These are phyloP conservation scores for Apantesis nais DNA, from an alignment of 2,888 invertebrate species.

Conservation along the genomic window DNA sequence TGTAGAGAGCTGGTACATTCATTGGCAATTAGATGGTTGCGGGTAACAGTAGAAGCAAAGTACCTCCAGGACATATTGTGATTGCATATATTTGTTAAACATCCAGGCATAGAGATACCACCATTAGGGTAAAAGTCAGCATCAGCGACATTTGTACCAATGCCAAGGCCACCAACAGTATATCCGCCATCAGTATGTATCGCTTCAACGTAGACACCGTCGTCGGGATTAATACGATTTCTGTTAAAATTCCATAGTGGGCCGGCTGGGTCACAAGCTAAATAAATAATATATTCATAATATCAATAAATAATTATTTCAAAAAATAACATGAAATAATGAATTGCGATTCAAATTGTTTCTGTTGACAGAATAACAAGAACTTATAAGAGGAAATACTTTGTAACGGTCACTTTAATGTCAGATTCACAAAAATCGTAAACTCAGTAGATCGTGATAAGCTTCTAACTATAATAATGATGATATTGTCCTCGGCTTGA, in stretches of 20 bases:
- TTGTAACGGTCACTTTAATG: too few species aligned
- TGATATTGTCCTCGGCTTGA: background rate
- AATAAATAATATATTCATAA: background rate
- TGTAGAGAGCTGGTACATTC: slow-evolving; percentile 57
- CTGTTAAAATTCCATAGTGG: slow-evolving; percentile 63
- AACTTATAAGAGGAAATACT: background rate
- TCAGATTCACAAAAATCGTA: too few species aligned
- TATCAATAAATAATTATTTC: background rate
- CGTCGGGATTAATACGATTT: slow-evolving; percentile 57
- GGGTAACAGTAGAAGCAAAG: slow-evolving; percentile 63
- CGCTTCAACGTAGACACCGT: slow-evolving; percentile 69
- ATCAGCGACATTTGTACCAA: slow-evolving; percentile 77
- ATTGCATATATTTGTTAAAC: slow-evolving; percentile 61
- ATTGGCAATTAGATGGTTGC: slow-evolving; percentile 64
- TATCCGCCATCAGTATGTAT: slow-evolving; percentile 78
- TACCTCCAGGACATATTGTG: slow-evolving; percentile 70
- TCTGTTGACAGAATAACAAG: background rate
- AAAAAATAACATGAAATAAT: background rate
- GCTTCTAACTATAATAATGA: background rate
- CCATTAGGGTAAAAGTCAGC: slow-evolving; percentile 87
- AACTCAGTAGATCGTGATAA: background rate
- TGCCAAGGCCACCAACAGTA: slow-evolving; percentile 75
- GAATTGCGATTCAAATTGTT: background rate
- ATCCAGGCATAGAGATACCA: slow-evolving; percentile 75
- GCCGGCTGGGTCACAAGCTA: slow-evolving; percentile 72